phyloP scores from a whole-genome alignment of 1,140 invertebrate species.

The Teleogryllus occipitalis region DNA sequence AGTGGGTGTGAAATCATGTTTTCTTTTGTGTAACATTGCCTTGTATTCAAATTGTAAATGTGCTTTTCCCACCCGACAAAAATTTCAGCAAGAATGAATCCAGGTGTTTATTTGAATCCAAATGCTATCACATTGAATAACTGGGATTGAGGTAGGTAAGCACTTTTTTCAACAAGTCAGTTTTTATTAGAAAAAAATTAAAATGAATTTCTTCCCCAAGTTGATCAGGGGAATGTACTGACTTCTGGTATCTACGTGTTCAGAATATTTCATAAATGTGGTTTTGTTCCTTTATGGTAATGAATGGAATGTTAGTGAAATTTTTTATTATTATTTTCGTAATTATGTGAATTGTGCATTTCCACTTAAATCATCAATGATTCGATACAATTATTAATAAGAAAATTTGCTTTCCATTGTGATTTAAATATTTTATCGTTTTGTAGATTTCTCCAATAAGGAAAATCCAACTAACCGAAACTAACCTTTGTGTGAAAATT shows the following conservation, averaged over 20 bases:
- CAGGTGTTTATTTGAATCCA: background rate
- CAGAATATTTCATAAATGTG: background rate
- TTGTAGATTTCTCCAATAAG: too few relatives aligned
- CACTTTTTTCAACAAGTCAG: background rate
- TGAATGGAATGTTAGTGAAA: background rate
- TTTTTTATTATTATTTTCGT: background rate
- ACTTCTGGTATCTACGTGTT: background rate
- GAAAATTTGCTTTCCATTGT: too few relatives aligned
- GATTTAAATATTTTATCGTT: too few relatives aligned
- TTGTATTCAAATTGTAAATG: background rate
- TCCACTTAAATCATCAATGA: too few relatives aligned
- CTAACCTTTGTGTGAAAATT: too few relatives aligned
- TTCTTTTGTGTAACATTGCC: background rate
- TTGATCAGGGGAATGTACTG: background rate
- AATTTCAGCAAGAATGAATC: background rate
- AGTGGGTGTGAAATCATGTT: background rate
- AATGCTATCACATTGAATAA: background rate
- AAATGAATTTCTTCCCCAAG: background rate
- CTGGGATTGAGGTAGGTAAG: conserved; percentile 3
- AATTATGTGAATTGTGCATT: too few relatives aligned
- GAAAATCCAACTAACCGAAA: too few relatives aligned
- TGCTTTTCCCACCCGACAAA: background rate
- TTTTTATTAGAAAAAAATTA: conserved; percentile 15
- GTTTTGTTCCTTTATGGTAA: background rate
- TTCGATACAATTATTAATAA: too few relatives aligned